Conservation (phyloP, 37 sponge, comb jelly and placozoan species). For the Haliclona indistincta region DNA sequence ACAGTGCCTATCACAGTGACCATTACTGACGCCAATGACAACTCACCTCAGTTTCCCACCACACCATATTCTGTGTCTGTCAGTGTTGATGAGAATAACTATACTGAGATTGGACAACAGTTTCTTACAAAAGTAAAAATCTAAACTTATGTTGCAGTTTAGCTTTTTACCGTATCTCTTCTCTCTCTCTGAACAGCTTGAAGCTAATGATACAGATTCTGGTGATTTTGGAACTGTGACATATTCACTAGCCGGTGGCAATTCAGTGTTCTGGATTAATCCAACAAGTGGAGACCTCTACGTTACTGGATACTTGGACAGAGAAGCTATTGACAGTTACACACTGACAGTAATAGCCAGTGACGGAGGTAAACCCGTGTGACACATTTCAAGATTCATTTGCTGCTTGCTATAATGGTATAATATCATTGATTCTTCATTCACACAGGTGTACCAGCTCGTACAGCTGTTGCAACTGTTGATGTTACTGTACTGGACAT, state of each 20-base stretch:
- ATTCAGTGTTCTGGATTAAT: conserved; percentile 11
- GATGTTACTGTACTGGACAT: background rate
- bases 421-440: too few species aligned
- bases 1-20: conserved; percentile 1
- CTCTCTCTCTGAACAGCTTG: conserved; percentile 16
- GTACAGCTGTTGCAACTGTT: background rate
- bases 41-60: conserved; percentile 1
- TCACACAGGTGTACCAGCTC: background rate
- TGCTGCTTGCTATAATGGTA: background rate
- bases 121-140: background rate
- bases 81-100: conserved; percentile 8
- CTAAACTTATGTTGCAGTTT: background rate
- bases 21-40: conserved; percentile 29
- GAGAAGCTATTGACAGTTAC: conserved; percentile 22
- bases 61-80: background rate
- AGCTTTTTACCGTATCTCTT: too few species aligned
- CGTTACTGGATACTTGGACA: conserved; percentile 21
- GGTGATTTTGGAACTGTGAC: conserved; percentile 29
- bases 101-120: background rate
- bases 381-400: background rate
- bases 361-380: conserved; percentile 13
- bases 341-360: conserved; percentile 21
- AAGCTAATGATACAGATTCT: conserved; percentile 41
- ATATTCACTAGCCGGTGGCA: conserved; percentile 11
- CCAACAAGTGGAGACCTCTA: conserved; percentile 8